These are phyloP conservation scores for Xiphorhynchus elegans DNA, from an alignment of 2,113 vertebrate genomes.

Conservation along the genomic window DNA sequence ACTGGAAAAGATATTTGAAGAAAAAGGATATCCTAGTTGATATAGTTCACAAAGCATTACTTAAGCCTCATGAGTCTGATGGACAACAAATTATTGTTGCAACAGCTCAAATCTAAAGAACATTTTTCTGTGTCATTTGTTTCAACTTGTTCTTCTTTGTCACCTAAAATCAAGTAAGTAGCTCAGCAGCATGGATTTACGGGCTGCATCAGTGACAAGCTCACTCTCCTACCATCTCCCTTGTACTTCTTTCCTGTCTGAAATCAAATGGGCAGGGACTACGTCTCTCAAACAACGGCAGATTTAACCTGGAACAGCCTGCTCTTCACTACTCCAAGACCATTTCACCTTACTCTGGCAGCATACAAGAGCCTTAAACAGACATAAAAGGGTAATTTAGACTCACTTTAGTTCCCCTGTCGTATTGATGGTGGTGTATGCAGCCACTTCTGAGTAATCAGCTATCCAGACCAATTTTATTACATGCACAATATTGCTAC, in stretches of 20 bases:
- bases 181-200: not conserved
- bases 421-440: not conserved
- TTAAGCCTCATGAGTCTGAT: constrained; percentile 64
- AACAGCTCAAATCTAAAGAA: constrained; percentile 60
- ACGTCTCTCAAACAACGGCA: not conserved
- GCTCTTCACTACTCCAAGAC: not conserved
- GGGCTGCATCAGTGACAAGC: not conserved
- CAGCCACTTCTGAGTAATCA: not conserved
- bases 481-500: not conserved
- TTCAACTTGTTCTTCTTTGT: constrained; percentile 47
- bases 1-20: constrained; percentile 67
- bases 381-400: not conserved
- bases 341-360: not conserved
- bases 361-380: not conserved
- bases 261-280: not conserved
- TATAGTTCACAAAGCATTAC: constrained; percentile 68
- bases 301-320: not conserved
- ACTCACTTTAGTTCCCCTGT: not conserved
- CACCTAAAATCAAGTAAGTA: constrained; percentile 39
- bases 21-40: constrained; percentile 66
- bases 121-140: constrained; percentile 69
- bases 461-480: not conserved
- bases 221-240: not conserved
- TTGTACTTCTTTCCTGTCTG: not conserved
- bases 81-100: constrained; percentile 73